These are phyloP conservation scores for Lates calcarifer DNA, from an alignment of 2,113 vertebrate genomes.

Conservation along the genomic window DNA sequence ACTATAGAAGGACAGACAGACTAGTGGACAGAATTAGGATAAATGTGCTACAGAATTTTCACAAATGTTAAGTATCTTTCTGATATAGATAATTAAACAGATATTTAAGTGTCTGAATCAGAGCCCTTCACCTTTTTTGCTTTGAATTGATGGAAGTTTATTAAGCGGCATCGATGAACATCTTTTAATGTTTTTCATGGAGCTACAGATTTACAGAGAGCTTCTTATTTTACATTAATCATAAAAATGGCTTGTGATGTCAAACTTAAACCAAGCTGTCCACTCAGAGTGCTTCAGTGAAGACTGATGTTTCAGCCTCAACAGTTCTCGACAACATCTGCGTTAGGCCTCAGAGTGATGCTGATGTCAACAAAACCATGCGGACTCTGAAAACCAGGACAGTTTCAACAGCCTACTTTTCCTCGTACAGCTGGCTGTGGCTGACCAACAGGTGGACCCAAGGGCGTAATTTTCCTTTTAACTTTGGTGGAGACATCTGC, in stretches of 20 bases:
- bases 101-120: neutral
- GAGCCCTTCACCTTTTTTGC: neutral
- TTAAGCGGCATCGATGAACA: neutral
- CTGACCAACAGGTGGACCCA: slow-evolving; percentile 40
- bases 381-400: slow-evolving; percentile 2
- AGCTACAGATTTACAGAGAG: neutral
- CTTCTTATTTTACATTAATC: slow-evolving; percentile 11
- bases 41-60: neutral
- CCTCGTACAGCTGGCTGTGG: slow-evolving; percentile 1
- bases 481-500: slow-evolving; percentile 36
- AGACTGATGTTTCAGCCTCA: slow-evolving; percentile 5
- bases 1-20: too few species aligned
- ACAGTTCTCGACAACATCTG: slow-evolving; percentile 6
- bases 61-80: too few species aligned
- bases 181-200: neutral
- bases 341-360: neutral
- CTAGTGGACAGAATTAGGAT: too few species aligned
- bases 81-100: neutral
- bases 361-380: slow-evolving; percentile 23
- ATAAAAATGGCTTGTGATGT: neutral
- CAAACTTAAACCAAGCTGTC: slow-evolving; percentile 10
- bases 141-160: neutral
- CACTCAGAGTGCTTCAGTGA: neutral
- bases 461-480: slow-evolving; percentile 7
- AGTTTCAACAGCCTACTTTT: slow-evolving; percentile 17